Conservation (phyloP, 2,888 invertebrate species). For the Phengaris arion region DNA sequence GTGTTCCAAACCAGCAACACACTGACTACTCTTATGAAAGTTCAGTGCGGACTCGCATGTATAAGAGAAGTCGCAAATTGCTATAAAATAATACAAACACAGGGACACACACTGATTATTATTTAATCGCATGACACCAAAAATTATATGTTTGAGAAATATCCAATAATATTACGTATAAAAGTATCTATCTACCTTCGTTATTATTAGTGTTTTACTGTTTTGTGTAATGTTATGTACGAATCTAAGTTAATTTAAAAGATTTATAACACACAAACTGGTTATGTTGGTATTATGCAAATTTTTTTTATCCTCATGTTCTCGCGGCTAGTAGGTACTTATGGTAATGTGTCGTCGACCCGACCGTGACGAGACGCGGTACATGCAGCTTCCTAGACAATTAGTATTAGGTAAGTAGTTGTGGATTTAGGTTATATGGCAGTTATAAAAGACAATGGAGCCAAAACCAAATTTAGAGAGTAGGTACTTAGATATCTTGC, state of each 20-base stretch:
- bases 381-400: background rate
- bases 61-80: background rate
- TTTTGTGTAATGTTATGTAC: background rate
- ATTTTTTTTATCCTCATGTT: background rate
- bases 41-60: background rate
- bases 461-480: background rate
- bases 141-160: background rate
- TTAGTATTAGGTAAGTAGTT: background rate
- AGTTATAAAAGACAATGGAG: background rate
- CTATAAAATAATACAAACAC: background rate
- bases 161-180: background rate
- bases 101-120: background rate
- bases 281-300: background rate
- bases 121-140: background rate
- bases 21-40: background rate
- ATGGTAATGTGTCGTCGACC: background rate
- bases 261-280: background rate
- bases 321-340: background rate
- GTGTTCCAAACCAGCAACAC: background rate
- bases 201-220: background rate
- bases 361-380: conserved; percentile 8
- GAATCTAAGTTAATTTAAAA: background rate
- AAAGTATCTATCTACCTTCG: background rate
- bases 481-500: background rate
- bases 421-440: background rate